Conservation (phyloP, 2,797 vertebrate genomes). For the Gymnopithys bicolor region DNA sequence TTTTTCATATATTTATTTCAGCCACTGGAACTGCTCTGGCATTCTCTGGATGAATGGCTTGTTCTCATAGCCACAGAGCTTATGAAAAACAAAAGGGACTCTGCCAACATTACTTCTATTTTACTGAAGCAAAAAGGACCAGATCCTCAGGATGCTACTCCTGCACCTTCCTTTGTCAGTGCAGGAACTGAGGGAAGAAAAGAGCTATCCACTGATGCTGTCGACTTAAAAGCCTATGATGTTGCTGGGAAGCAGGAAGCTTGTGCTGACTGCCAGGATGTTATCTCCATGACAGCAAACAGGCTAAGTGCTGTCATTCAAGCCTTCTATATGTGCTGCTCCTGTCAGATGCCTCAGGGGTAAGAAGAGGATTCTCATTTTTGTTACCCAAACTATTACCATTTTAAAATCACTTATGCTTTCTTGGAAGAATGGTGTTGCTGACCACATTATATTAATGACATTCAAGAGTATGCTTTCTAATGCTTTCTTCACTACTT, state of each 20-base stretch:
- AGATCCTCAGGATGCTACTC: conserved; percentile 76
- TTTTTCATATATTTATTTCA: conserved; percentile 70
- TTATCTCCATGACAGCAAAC: conserved; percentile 97
- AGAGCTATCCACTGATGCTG: conserved; percentile 61
- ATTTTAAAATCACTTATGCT: not conserved
- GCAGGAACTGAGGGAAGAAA: conserved; percentile 57
- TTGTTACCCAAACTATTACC: not conserved
- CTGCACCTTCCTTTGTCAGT: conserved; percentile 74
- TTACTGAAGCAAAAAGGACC: conserved; percentile 88
- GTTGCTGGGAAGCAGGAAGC: conserved; percentile 82
- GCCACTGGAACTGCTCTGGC: conserved; percentile 97
- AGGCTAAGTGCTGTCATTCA: conserved; percentile 98
- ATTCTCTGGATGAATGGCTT: conserved; percentile 97
- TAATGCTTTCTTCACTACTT: not conserved
- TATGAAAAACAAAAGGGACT: conserved; percentile 85
- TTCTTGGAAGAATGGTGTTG: not conserved
- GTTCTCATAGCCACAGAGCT: conserved; percentile 95
- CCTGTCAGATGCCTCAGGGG: conserved; percentile 98
- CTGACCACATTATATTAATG: not conserved
- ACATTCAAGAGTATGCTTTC: not conserved
- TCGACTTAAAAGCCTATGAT: conserved; percentile 63
- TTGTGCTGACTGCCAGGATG: conserved; percentile 90
- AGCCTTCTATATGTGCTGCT: conserved; percentile 98
- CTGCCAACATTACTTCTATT: conserved; percentile 90
- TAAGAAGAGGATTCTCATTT: conserved; percentile 68